Evolutionary conservation across 2,797 vertebrate genomes (phyloP), one percentile per base, ranked within the genome.

Genomic region (Sphenodon punctatus): DNA sequence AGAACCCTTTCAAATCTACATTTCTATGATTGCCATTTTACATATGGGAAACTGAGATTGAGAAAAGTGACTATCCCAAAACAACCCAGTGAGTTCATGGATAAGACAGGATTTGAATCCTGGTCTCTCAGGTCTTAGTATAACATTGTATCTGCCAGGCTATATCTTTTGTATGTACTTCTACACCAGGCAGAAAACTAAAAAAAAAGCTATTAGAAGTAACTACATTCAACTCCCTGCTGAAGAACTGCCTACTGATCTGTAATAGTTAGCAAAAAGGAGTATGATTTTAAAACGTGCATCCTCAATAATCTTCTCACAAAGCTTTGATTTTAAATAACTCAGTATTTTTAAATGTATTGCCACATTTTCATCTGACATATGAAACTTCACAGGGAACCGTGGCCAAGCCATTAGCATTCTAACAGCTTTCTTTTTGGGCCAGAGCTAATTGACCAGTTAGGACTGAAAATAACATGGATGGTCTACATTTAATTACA

Each of bases 381-480:
- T n/a, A 23, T 9, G 48, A 68, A 64, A 32, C 4, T 27, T 9
- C 6, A 4, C 6, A n/a, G 55, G 45, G 60, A 27, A 25, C 27
- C 63, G 22, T 71, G 12, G n/a, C 30, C 48, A 67, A 72, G 22
- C 4, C 41, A 59, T 51, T 7, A 38, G 5, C 36, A 64, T 27
- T 36, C 11, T 55, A 77, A n/a, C 3, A 85, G 10, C 14, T 53
- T 81, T 81, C 83, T 55, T 73, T 34, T 49, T 58, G 10, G 12
- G 42, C 13, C 5, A 30, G 30, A 4, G 2, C 10, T 76, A 41
- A 58, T 12, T 71, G 45, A 30, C 9, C 32, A 71, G 49, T 51
- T 58, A 74, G 23, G 16, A 27, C 60, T 38, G 43, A 73, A 87
- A 86, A 82, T 69, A 87, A 41, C 5, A 48, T 41, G 55, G 20